Percentiles rank a stretch among this genome's conserved stretches.
Evolutionary conservation across 2,113 vertebrate genomes (phyloP).

Genomic region (Tetraodon nigroviridis): DNA sequence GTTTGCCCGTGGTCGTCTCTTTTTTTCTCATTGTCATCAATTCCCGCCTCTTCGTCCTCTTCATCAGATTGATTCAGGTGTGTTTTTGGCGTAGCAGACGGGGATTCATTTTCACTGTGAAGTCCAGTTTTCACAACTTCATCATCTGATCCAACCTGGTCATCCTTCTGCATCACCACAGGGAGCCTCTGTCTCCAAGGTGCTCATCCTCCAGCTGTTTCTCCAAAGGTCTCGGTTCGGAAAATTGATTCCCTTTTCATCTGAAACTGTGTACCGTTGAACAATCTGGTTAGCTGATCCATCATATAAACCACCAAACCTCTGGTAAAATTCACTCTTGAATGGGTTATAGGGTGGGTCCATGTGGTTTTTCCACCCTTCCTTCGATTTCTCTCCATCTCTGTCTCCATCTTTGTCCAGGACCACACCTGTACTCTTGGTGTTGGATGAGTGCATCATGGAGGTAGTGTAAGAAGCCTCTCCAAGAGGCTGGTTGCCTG

Average conservation of each 20-base stretch:
- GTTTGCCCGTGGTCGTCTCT: conserved; percentile 64
- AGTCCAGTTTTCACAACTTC: conserved; percentile 74
- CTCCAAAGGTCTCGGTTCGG: conserved; percentile 69
- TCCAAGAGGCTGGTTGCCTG: conserved; percentile 78
- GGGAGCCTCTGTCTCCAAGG: conserved; percentile 80
- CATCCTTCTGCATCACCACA: conserved; percentile 86
- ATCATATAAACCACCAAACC: conserved; percentile 84
- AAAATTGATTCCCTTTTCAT: conserved; percentile 74
- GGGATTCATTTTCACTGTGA: conserved; percentile 66
- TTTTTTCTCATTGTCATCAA: conserved; percentile 64
- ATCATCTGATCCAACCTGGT: conserved; percentile 81
- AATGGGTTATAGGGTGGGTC: conserved; percentile 79
- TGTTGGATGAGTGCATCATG: conserved; percentile 68
- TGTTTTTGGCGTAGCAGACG: conserved; percentile 62
- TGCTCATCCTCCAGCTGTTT: conserved; percentile 77
- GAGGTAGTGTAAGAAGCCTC: conserved; percentile 71
- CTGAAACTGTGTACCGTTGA: conserved; percentile 74
- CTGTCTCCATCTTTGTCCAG: conserved; percentile 74
- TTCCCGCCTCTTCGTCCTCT: conserved; percentile 66
- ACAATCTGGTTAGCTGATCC: conserved; percentile 66
- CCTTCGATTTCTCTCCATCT: conserved; percentile 75
- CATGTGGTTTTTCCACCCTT: conserved; percentile 82
- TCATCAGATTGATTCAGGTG: conserved; percentile 63
- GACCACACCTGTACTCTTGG: conserved; percentile 41
- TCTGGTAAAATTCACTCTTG: conserved; percentile 92